Conservation (phyloP, 2,113 vertebrate genomes). For the Rhinichthys klamathensis region DNA sequence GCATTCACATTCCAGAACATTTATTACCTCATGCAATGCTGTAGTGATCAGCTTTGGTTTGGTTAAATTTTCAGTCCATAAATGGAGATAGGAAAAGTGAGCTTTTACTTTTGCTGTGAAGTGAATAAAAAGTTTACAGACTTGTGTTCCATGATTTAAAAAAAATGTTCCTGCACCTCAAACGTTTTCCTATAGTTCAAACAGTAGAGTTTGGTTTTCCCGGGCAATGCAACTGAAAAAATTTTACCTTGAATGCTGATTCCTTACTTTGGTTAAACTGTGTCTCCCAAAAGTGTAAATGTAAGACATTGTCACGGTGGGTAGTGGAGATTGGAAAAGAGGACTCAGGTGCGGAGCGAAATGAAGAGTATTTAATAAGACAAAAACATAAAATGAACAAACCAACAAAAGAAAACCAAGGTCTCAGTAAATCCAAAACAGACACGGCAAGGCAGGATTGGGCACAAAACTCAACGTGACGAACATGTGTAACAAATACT, state of each 20-base stretch:
- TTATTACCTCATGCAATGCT: background rate
- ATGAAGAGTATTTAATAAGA: too few species aligned
- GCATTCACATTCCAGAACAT: background rate
- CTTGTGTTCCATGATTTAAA: background rate
- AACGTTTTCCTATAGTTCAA: background rate
- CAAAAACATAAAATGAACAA: too few species aligned
- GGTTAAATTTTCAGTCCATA: constrained; percentile 20
- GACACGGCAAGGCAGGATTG: too few species aligned
- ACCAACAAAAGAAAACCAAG: too few species aligned
- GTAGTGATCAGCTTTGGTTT: background rate
- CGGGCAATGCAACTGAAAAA: background rate
- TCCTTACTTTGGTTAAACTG: background rate
- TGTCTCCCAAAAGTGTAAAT: background rate
- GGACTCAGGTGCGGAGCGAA: too few species aligned
- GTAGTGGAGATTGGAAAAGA: too few species aligned
- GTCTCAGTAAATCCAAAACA: too few species aligned
- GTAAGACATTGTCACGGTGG: too few species aligned
- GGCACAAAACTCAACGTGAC: too few species aligned
- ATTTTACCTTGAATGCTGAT: background rate
- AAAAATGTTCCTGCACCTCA: background rate
- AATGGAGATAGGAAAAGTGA: constrained; percentile 8
- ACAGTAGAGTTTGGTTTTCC: background rate
- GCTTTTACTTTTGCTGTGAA: constrained; percentile 16
- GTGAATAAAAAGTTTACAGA: background rate
- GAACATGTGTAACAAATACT: too few species aligned